Evolutionary conservation across 2,113 vertebrate species (phyloP).

Genomic region (Chloropsis cyanopogon): DNA sequence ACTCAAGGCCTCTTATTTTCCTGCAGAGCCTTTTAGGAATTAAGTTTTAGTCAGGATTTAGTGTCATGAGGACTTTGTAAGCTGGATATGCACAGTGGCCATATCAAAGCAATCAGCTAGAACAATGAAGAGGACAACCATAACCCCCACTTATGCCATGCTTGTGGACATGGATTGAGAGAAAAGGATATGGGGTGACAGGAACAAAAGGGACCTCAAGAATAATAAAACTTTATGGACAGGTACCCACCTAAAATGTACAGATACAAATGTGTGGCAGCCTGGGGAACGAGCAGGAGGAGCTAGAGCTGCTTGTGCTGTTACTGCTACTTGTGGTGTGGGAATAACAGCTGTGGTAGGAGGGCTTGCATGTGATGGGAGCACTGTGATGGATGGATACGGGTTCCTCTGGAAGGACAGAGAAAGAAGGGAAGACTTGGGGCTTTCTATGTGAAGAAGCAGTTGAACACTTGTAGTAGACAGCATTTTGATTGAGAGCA

Average conservation of each 20-base stretch:
- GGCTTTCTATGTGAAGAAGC: background rate
- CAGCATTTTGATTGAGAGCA: background rate
- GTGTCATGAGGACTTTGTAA: background rate
- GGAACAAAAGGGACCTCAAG: background rate
- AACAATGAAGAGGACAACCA: background rate
- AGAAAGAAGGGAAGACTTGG: background rate
- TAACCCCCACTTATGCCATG: background rate
- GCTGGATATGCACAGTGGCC: background rate
- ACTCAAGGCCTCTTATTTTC: background rate
- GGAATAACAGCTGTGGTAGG: background rate
- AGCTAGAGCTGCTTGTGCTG: background rate
- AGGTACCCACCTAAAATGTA: background rate
- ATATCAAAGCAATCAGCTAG: background rate
- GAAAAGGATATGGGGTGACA: background rate
- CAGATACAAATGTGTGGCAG: background rate
- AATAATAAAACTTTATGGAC: background rate
- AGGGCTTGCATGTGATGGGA: background rate
- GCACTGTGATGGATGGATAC: background rate
- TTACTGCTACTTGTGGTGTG: background rate
- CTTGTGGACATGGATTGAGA: background rate
- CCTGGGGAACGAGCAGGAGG: background rate
- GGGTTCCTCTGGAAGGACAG: background rate
- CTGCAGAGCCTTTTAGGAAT: background rate
- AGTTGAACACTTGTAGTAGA: background rate
- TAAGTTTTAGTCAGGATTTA: background rate